Conservation (phyloP, 2,113 vertebrate genomes). For the Donacobius atricapilla region DNA sequence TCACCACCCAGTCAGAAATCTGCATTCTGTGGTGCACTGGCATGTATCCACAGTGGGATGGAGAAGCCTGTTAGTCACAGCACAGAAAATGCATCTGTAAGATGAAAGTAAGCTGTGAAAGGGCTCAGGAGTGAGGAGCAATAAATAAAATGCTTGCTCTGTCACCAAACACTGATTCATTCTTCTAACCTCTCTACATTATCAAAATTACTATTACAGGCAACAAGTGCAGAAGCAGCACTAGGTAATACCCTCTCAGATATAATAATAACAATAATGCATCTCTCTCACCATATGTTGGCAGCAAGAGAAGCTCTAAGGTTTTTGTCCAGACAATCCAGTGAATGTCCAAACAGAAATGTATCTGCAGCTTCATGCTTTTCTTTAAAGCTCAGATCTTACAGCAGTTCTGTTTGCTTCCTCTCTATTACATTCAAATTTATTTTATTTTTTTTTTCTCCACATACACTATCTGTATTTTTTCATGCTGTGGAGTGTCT, state of each 20-base stretch:
- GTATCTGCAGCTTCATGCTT: not conserved
- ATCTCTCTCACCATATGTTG: not conserved
- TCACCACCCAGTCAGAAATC: not conserved
- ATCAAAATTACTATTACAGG: not conserved
- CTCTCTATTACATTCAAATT: not conserved
- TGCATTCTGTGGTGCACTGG: not conserved
- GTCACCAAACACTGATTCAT: not conserved
- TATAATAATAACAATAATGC: not conserved
- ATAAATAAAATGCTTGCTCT: not conserved
- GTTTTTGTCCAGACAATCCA: not conserved
- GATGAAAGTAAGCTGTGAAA: not conserved
- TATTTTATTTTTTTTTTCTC: accelerated
- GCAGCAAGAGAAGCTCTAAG: not conserved
- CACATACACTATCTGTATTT: not conserved
- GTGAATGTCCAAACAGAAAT: not conserved
- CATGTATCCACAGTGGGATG: not conserved
- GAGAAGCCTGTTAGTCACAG: not conserved
- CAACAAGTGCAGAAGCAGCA: not conserved
- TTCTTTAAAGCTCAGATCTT: not conserved
- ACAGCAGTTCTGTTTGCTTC: not conserved
- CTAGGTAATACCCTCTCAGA: not conserved
- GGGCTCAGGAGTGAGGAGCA: not conserved
- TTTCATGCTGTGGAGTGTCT: not conserved
- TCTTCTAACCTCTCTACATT: not conserved
- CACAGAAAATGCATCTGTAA: not conserved